A percentile compares a stretch with the other conserved stretches of the same genome.
These are phyloP conservation scores for Microdon myrmicae DNA, from an alignment of 2,888 invertebrate species.

Conservation along the genomic window DNA sequence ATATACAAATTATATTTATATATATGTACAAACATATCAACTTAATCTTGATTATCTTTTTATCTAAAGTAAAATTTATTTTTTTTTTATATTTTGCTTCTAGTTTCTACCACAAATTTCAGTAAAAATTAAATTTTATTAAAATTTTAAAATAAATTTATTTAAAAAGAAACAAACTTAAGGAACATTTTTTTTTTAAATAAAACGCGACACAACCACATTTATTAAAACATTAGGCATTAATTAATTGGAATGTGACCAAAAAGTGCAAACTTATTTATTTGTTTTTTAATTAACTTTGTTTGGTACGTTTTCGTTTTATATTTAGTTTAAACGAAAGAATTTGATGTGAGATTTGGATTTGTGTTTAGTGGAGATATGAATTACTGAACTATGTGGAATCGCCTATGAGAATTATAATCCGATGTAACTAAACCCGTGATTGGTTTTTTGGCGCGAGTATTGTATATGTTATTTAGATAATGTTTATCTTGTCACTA, in stretches of 20 bases:
- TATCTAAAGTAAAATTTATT: conserved; percentile 48
- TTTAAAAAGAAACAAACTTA: conserved; percentile 3
- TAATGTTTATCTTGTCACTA: too few species aligned
- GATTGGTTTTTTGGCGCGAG: too few species aligned
- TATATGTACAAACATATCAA: too few species aligned
- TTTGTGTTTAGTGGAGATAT: too few species aligned
- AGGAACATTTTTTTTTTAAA: conserved; percentile 12
- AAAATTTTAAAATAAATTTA: conserved; percentile 28
- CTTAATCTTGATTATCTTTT: conserved; percentile 29
- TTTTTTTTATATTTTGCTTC: conserved; percentile 60
- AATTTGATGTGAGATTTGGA: too few species aligned
- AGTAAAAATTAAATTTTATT: conserved; percentile 64
- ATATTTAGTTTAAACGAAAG: not conserved
- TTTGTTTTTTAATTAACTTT: conserved; percentile 7
- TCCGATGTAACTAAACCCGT: too few species aligned
- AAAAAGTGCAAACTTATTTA: conserved; percentile 49
- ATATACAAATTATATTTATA: too few species aligned
- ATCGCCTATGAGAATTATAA: too few species aligned
- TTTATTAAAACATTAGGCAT: conserved; percentile 24
- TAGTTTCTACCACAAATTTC: conserved; percentile 64
- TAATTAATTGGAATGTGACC: conserved; percentile 39
- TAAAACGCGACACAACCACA: conserved; percentile 41
- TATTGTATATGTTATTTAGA: too few species aligned
- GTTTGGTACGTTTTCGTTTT: conserved; percentile 8
- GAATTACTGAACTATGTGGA: too few species aligned